Conservation (phyloP, 2,797 vertebrate genomes). For the Pseudocheirus occidentalis region DNA sequence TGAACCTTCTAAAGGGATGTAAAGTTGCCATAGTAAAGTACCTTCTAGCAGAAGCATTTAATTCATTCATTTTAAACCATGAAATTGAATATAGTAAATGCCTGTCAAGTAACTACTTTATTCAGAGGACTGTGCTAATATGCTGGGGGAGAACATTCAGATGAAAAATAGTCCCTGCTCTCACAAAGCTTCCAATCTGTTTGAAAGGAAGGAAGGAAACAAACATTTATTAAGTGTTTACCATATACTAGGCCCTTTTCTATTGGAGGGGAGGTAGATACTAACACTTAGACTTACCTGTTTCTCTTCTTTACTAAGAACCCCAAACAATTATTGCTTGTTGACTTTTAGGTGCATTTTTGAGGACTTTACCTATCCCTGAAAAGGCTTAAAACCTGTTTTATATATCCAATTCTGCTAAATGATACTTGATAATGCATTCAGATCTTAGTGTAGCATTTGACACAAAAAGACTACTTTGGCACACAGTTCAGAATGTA, state of each 20-base stretch:
- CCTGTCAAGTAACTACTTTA: not conserved
- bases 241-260: not conserved
- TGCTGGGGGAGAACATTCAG: not conserved
- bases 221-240: not conserved
- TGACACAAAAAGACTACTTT: constrained; percentile 27
- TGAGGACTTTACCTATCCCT: constrained; percentile 25
- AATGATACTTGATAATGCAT: constrained; percentile 40
- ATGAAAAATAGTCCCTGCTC: not conserved
- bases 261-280: not conserved
- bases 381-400: constrained; percentile 12
- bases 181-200: not conserved
- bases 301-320: constrained; percentile 6
- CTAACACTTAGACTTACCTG: not conserved
- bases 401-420: not conserved
- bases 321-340: not conserved
- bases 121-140: not conserved
- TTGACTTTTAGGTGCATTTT: constrained; percentile 26
- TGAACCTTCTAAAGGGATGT: not conserved
- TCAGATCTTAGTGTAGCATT: constrained; percentile 22
- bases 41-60: not conserved
- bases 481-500: not conserved
- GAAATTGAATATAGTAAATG: not conserved
- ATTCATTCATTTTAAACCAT: not conserved
- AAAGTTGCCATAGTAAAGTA: not conserved
- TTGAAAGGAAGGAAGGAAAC: not conserved